phyloP scores from a whole-genome alignment of 2,113 vertebrate species.

The Amia ocellicauda region DNA sequence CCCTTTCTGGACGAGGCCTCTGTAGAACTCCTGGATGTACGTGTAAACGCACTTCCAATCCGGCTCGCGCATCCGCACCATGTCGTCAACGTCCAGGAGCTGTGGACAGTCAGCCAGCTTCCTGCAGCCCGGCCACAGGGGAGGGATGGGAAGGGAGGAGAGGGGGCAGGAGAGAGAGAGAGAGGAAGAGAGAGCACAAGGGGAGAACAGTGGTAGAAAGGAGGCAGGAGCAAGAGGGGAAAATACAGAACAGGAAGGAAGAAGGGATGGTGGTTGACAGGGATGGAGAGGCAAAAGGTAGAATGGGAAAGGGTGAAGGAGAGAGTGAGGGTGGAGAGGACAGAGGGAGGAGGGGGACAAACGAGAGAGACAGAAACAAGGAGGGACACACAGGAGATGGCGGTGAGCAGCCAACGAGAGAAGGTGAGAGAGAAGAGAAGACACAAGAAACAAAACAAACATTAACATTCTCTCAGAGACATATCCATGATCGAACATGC shows the following conservation, averaged over 20 bases:
- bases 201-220: background rate
- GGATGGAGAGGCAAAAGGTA: background rate
- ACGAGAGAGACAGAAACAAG: conserved; percentile 9
- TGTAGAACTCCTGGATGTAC: conserved; percentile 99
- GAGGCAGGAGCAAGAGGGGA: background rate
- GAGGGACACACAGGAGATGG: conserved; percentile 50
- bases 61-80: conserved; percentile 98
- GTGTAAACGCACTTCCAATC: conserved; percentile 99
- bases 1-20: conserved; percentile 97
- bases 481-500: conserved; percentile 66
- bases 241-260: conserved; percentile 1
- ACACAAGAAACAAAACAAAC: conserved; percentile 49
- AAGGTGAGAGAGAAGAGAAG: conserved; percentile 38
- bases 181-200: conserved; percentile 10
- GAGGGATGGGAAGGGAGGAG: conserved; percentile 24
- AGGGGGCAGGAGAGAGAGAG: conserved; percentile 22
- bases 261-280: background rate
- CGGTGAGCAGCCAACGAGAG: conserved; percentile 69
- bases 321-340: background rate
- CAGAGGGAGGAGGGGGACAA: conserved; percentile 8
- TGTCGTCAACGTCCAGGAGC: conserved; percentile 98
- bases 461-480: conserved; percentile 63
- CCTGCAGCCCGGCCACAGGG: conserved; percentile 70
- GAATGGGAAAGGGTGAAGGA: background rate
- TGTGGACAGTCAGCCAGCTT: conserved; percentile 94